Conservation (phyloP, 2,797 vertebrate species). For the Lacerta bilineata region DNA sequence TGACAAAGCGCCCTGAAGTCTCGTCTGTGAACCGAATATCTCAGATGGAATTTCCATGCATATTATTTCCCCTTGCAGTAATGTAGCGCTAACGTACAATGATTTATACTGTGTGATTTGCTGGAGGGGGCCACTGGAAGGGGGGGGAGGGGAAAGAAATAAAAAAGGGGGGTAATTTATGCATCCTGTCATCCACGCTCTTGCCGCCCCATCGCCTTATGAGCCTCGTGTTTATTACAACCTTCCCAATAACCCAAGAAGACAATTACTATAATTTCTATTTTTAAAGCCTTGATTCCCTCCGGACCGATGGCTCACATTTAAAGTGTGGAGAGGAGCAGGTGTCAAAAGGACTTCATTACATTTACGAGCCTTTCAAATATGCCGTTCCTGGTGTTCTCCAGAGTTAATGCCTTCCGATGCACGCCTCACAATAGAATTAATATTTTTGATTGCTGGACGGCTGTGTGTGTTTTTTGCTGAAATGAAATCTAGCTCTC, state of each 20-base stretch:
- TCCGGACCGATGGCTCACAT: slow-evolving; percentile 73
- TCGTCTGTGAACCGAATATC: slow-evolving; percentile 15
- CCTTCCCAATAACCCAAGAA: slow-evolving; percentile 74
- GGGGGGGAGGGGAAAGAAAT: slow-evolving; percentile 1
- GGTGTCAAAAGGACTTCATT: slow-evolving; percentile 86
- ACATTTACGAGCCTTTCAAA: slow-evolving; percentile 78
- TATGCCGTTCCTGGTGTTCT: slow-evolving; percentile 55
- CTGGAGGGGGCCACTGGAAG: neutral
- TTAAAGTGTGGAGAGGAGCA: slow-evolving; percentile 88
- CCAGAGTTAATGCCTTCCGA: slow-evolving; percentile 63
- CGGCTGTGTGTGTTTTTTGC: slow-evolving; percentile 65
- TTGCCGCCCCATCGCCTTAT: slow-evolving; percentile 25
- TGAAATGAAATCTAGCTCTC: slow-evolving; percentile 75
- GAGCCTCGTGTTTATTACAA: slow-evolving; percentile 68
- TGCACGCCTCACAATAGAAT: slow-evolving; percentile 79
- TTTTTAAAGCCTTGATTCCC: slow-evolving; percentile 81
- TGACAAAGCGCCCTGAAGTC: slow-evolving; percentile 18
- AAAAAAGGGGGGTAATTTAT: slow-evolving; percentile 68
- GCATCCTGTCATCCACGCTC: slow-evolving; percentile 59
- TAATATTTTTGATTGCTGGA: slow-evolving; percentile 83
- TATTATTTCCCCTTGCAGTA: neutral
- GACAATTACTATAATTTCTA: slow-evolving; percentile 86
- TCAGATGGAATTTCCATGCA: slow-evolving; percentile 31
- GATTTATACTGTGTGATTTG: slow-evolving; percentile 51
- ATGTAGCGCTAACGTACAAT: neutral